A percentile compares a stretch with the other conserved stretches of the same genome.
Conservation (phyloP, 2,113 vertebrate genomes). For the Phalacrocorax pelagicus region DNA sequence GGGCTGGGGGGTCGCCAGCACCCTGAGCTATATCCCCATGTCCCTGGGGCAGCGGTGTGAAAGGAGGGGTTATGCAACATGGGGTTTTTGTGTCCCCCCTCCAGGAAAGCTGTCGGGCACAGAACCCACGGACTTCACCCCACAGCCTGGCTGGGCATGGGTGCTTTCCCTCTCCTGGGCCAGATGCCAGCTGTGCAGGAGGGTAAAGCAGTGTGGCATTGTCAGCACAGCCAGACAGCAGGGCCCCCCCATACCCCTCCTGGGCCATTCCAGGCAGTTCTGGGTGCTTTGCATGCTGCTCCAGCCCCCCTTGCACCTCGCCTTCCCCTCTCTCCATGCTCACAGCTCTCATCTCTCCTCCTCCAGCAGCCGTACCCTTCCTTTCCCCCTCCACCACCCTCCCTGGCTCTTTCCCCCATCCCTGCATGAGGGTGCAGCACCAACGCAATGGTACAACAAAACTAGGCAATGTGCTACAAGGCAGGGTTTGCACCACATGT, state of each 20-base stretch:
- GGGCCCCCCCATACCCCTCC: rapidly evolving
- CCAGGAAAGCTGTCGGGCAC: neutral
- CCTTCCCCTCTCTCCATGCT: neutral
- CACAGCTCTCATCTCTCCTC: neutral
- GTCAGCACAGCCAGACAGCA: no score
- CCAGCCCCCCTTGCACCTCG: rapidly evolving
- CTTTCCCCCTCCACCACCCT: neutral
- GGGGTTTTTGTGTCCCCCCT: rapidly evolving
- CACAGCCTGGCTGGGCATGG: neutral
- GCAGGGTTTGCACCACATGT: neutral
- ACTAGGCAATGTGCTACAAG: neutral
- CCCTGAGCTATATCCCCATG: rapidly evolving
- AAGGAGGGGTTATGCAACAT: neutral
- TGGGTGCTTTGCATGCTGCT: neutral
- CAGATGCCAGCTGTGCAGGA: neutral
- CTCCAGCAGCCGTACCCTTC: neutral
- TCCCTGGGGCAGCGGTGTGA: rapidly evolving
- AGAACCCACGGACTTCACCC: neutral
- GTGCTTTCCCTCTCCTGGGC: neutral
- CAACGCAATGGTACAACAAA: no score
- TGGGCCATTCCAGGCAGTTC: neutral
- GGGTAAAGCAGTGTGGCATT: rapidly evolving
- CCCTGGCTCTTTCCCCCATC: neutral
- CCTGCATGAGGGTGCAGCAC: rapidly evolving
- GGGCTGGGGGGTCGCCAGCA: neutral